Percentiles rank a stretch among this genome's conserved stretches.
Evolutionary conservation across 2,888 invertebrate species (phyloP).

Genomic region (Latrodectus elegans): DNA sequence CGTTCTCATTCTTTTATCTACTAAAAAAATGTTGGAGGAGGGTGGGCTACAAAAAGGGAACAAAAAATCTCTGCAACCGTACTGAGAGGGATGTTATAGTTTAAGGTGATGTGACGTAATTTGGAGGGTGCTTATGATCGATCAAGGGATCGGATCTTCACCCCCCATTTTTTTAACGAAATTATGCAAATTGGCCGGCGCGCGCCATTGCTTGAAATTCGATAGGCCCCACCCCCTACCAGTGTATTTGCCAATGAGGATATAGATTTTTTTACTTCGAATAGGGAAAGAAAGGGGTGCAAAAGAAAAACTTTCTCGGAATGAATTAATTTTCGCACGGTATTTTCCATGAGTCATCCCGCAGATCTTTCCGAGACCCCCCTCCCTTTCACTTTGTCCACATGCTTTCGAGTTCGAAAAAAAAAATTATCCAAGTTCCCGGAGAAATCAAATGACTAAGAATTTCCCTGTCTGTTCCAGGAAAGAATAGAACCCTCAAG

Average conservation of each 20-base stretch:
- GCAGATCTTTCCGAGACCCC: conserved; percentile 2
- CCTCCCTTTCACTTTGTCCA: neutral
- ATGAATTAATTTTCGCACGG: conserved; percentile 67
- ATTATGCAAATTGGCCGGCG: conserved; percentile 67
- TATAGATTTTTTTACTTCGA: conserved; percentile 7
- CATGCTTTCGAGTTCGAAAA: conserved; percentile 34
- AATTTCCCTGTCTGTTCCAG: conserved; percentile 1
- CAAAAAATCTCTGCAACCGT: conserved; percentile 43
- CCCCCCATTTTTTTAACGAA: conserved; percentile 55
- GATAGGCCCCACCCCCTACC: conserved; percentile 43
- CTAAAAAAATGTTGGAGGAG: neutral
- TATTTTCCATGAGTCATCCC: conserved; percentile 40
- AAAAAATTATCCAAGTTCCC: conserved; percentile 31
- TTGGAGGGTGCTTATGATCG: conserved; percentile 68
- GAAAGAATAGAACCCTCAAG: neutral
- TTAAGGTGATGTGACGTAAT: conserved; percentile 69
- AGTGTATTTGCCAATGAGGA: conserved; percentile 64
- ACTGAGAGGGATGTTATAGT: conserved; percentile 64
- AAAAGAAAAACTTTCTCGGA: conserved; percentile 49
- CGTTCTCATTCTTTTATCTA: neutral
- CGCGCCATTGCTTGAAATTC: conserved; percentile 59
- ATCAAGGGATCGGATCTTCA: conserved; percentile 51
- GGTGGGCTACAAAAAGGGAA: conserved; percentile 7
- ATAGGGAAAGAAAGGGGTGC: conserved; percentile 39
- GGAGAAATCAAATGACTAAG: conserved; percentile 8